Base-by-base conservation (phyloP, 2,113 vertebrate species). In the Thermophis baileyi region DNA sequence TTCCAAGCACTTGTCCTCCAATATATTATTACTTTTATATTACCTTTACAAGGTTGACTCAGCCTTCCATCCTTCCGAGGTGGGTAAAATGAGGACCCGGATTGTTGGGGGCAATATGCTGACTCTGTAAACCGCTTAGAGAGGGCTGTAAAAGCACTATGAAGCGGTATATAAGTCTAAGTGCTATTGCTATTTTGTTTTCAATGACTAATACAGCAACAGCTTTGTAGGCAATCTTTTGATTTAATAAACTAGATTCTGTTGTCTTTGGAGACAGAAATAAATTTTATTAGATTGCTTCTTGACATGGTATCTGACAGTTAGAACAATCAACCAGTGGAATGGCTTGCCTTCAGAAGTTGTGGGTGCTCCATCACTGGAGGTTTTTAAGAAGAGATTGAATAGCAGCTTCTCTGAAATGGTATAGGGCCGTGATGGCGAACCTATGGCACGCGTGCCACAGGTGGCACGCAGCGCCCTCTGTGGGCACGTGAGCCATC, bases 21-120 rank as follows among this genome's bases (percentile, higher is more conserved):
- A 2, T 27, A 47, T 86, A 47, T 86, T 95, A 5, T 40, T 89
- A 93, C 93, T 89, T 47, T 47, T n/a, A n/a, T n/a, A n/a, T n/a
- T n/a, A n/a, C n/a, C n/a, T n/a, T n/a, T n/a, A n/a, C n/a, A n/a
- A n/a, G n/a, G n/a, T n/a, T n/a, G n/a, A n/a, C n/a, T n/a, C n/a
- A n/a, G n/a, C n/a, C n/a, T n/a, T n/a, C n/a, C n/a, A n/a, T n/a
- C n/a, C n/a, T n/a, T n/a, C n/a, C n/a, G n/a, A n/a, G n/a, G n/a
- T n/a, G n/a, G n/a, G n/a, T n/a, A n/a, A n/a, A n/a, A n/a, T n/a
- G n/a, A n/a, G n/a, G n/a, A n/a, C n/a, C n/a, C n/a, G n/a, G n/a
- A n/a, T n/a, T n/a, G n/a, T n/a, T n/a, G n/a, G n/a, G n/a, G n/a
- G n/a, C n/a, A n/a, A n/a, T n/a, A n/a, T n/a, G n/a, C n/a, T n/a